phyloP scores from a whole-genome alignment of 2,888 invertebrate species.

The Molorchus minor region DNA sequence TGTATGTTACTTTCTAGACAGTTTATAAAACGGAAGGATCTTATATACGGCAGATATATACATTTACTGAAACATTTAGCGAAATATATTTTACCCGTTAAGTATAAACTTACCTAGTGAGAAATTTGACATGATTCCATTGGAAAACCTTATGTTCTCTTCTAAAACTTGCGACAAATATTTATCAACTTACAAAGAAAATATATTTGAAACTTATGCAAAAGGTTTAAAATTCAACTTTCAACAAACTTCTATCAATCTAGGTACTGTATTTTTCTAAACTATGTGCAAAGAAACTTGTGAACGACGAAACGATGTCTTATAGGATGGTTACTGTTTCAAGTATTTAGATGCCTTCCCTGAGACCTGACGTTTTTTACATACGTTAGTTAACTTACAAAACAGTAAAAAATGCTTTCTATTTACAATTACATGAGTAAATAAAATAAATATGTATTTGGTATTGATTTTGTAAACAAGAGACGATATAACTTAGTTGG shows the following conservation, averaged over 20 bases:
- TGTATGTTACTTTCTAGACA: no score
- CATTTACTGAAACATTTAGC: no score
- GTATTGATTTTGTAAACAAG: slow-evolving; percentile 29
- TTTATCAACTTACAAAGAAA: slow-evolving; percentile 26
- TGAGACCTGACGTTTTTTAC: background rate
- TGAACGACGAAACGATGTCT: no score
- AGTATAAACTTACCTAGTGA: slow-evolving; percentile 9
- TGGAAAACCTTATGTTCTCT: slow-evolving; percentile 15
- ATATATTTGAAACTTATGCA: slow-evolving; percentile 25
- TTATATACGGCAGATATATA: no score
- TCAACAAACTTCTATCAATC: background rate
- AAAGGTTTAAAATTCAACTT: background rate
- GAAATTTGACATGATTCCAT: slow-evolving; percentile 6
- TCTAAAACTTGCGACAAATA: slow-evolving; percentile 21
- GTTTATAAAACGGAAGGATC: no score
- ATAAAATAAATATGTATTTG: slow-evolving; percentile 27
- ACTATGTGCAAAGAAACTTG: background rate
- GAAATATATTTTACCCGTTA: no score
- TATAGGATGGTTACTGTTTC: background rate
- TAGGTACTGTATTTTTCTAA: background rate
- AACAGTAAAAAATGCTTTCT: background rate
- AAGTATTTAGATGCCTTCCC: background rate
- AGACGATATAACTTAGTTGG: slow-evolving; percentile 1
- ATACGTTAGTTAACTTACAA: slow-evolving; percentile 7
- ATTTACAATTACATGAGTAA: slow-evolving; percentile 4